phyloP scores from a whole-genome alignment of 1,140 invertebrate genomes.

The Colletes latitarsis region DNA sequence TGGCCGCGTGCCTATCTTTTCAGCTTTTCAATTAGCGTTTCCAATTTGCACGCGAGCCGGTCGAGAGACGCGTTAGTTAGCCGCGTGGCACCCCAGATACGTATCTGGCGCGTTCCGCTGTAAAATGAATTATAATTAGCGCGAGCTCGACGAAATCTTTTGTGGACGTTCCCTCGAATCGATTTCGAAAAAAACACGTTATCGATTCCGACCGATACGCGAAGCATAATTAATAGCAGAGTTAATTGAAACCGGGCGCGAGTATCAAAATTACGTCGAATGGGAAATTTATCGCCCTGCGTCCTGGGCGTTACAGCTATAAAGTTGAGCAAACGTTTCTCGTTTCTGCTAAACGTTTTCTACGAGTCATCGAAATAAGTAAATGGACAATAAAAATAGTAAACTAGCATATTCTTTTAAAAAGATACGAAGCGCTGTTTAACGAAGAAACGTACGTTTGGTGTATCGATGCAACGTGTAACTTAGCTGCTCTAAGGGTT shows the following conservation, averaged over 20 bases:
- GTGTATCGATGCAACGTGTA: too few species aligned
- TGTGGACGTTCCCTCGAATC: neutral
- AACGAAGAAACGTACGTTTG: conserved; percentile 6
- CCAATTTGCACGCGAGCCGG: neutral
- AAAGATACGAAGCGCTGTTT: neutral
- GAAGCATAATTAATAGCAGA: conserved; percentile 29
- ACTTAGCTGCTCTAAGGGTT: neutral
- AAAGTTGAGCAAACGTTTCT: neutral
- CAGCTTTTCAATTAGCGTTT: conserved; percentile 19
- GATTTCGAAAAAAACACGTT: conserved; percentile 3
- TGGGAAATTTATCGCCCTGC: conserved; percentile 22
- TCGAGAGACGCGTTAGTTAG: neutral
- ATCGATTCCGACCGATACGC: conserved; percentile 7
- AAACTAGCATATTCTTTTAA: neutral
- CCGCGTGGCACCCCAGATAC: neutral
- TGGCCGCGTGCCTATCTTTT: conserved; percentile 15
- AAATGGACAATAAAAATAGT: too few species aligned
- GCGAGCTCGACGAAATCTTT: neutral
- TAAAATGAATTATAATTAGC: conserved; percentile 35
- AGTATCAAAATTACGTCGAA: conserved; percentile 19
- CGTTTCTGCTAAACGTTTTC: too few species aligned
- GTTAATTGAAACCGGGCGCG: conserved; percentile 13
- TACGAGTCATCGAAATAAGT: too few species aligned
- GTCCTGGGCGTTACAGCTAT: conserved; percentile 5
- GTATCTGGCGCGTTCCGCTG: neutral